phyloP scores from a whole-genome alignment of 2,113 vertebrate genomes.

The Centropus unirufus region DNA sequence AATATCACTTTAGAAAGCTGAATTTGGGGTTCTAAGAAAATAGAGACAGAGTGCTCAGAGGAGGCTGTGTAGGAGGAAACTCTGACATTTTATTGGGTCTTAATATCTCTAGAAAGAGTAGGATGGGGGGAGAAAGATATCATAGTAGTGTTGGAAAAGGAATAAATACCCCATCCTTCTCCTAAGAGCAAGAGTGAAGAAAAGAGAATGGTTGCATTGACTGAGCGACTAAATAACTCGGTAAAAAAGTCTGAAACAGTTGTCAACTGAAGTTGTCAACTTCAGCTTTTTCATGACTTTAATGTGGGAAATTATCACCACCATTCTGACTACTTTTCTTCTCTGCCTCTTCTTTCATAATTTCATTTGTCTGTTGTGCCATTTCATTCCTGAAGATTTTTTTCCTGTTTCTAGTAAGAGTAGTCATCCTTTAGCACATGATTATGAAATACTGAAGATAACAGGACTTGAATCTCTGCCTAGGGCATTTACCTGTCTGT shows the following conservation, averaged over 20 bases:
- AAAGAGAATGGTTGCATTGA: not conserved
- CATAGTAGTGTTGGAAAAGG: not conserved
- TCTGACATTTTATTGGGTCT: not conserved
- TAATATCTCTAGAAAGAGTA: not conserved
- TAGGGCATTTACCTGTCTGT: not conserved
- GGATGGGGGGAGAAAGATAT: fast-evolving
- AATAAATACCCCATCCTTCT: not conserved
- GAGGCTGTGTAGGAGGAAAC: not conserved
- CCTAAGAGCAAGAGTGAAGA: not conserved
- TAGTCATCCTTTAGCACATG: not conserved
- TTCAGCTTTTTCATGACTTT: not conserved
- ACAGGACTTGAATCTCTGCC: conserved; percentile 3
- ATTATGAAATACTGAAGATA: not conserved
- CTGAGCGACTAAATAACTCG: not conserved
- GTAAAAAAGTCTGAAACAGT: not conserved
- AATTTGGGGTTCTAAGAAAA: not conserved
- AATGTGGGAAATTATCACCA: not conserved
- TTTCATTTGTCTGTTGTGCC: not conserved
- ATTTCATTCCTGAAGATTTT: not conserved
- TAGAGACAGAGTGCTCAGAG: not conserved
- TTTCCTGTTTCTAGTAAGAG: not conserved
- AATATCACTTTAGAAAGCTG: not conserved
- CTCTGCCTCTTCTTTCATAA: not conserved
- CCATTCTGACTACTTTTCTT: not conserved
- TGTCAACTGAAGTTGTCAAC: not conserved